Evolutionary conservation across 1,140 invertebrate genomes (phyloP).

Genomic region (Trachelipus rathkii): DNA sequence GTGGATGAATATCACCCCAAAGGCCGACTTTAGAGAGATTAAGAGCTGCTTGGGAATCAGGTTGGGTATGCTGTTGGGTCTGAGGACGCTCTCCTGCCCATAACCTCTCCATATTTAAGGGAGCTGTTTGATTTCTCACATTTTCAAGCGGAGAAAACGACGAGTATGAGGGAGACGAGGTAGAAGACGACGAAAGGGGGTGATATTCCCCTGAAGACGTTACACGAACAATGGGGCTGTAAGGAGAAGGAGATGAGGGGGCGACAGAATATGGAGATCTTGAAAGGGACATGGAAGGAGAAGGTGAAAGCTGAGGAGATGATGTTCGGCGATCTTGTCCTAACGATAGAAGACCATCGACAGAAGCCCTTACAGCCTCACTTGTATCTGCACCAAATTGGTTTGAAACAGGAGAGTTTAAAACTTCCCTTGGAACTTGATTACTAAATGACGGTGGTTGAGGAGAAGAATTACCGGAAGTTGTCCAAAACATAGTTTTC

Average conservation of each 20-base stretch:
- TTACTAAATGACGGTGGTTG: constrained; percentile 26
- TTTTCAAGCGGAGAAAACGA: constrained; percentile 24
- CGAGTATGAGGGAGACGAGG: constrained; percentile 31
- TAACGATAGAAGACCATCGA: constrained; percentile 73
- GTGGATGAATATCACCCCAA: constrained; percentile 28
- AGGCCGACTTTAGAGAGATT: constrained; percentile 47
- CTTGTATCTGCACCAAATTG: constrained; percentile 34
- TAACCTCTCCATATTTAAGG: constrained; percentile 83
- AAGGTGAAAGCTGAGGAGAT: constrained; percentile 41
- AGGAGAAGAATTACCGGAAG: constrained; percentile 33
- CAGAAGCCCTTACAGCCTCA: constrained; percentile 66
- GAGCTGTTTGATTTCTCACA: constrained; percentile 50
- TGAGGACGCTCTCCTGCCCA: constrained; percentile 82
- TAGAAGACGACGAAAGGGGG: constrained; percentile 26
- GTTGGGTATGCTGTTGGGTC: constrained; percentile 60
- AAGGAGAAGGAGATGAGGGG: constrained; percentile 34
- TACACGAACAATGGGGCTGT: constrained; percentile 4
- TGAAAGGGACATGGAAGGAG: constrained; percentile 28
- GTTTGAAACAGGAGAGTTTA: constrained; percentile 40
- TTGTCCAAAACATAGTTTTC: constrained; percentile 83
- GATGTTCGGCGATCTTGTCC: constrained; percentile 57
- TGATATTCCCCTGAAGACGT: constrained; percentile 26
- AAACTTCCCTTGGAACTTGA: constrained; percentile 31
- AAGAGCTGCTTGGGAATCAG: constrained; percentile 46
- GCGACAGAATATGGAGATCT: constrained; percentile 38